A percentile compares a stretch with the other conserved stretches of the same genome.
These are phyloP conservation scores for Trichechus manatus DNA, from an alignment of 2,113 vertebrate genomes.

Conservation along the genomic window DNA sequence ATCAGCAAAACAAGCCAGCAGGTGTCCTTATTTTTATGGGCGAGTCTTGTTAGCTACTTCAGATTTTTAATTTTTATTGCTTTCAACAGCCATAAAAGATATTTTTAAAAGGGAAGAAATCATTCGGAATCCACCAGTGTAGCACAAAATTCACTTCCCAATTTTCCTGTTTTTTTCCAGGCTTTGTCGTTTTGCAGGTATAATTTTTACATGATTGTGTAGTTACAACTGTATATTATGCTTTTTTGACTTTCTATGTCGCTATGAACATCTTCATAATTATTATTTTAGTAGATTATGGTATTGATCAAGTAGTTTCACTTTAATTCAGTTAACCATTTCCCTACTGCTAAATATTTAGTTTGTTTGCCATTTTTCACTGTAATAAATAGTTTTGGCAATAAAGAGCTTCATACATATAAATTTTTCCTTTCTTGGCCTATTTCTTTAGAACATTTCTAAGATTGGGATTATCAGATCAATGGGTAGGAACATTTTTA, in stretches of 20 bases:
- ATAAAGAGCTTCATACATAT: not conserved
- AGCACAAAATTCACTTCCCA: not conserved
- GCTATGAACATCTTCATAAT: not conserved
- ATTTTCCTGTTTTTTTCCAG: not conserved
- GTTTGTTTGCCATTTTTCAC: slow-evolving; percentile 26
- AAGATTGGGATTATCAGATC: not conserved
- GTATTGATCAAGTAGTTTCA: not conserved
- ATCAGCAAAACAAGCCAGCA: slow-evolving; percentile 76
- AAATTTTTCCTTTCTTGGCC: not conserved
- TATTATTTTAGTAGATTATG: slow-evolving; percentile 34
- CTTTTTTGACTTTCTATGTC: slow-evolving; percentile 4
- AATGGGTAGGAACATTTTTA: not conserved
- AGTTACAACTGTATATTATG: slow-evolving; percentile 16
- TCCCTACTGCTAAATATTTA: slow-evolving; percentile 18
- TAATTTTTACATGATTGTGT: slow-evolving; percentile 30
- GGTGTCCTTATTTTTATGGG: slow-evolving; percentile 71
- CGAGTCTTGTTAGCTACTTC: slow-evolving; percentile 74
- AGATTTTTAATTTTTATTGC: slow-evolving; percentile 70
- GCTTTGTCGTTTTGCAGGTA: not conserved
- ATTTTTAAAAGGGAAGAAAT: slow-evolving; percentile 65
- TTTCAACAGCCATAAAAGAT: slow-evolving; percentile 64
- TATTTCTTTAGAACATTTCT: not conserved
- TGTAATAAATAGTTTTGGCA: not conserved
- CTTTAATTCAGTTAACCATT: slow-evolving; percentile 28
- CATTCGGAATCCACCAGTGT: not conserved